Base-by-base conservation (phyloP, 1,140 invertebrate species). In the Caenorhabditis brenneri region DNA sequence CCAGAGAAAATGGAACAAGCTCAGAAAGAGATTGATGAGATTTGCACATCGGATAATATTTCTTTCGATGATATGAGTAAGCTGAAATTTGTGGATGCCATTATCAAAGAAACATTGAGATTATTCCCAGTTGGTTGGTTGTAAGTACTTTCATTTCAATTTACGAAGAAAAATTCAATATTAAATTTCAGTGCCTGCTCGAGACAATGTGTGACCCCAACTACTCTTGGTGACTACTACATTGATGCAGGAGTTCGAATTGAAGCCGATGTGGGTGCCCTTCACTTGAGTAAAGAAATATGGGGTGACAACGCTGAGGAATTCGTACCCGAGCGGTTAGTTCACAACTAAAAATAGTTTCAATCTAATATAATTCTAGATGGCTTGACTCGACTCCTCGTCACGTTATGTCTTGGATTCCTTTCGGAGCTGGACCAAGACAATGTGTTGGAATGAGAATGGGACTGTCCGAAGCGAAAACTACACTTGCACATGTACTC, bases 1-100 rank as follows among this genome's bases (percentile, higher is more conserved):
- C 92, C 92, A 1, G 92, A 93, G 3, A 91, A 93, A 74, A 94
- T 95, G 90, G 91, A 93, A 27, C 92, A 91, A 82, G 87, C 94
- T 0, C 89, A 92, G 15, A 80, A 91, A 9, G 94, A 95, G 91
- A 93, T 95, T 58, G 90, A 91, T 31, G 89, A 92, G 15, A 91
- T 92, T 27, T 83, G 91, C 58, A 86, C 83, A 39, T 74, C 88
- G 46, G 87, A 86, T 1, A 51, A 79, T 2, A 51, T 51, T 51
- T 51, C 48, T 15, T 89, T 90, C 65, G 89, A 89, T 48, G 81
- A 88, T 51, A 53, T 89, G 31, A 55, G 49, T 12, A 79, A 88
- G 55, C 58, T 89, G 55, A 88, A 87, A 60, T 91, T 88, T 58
- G 53, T 80, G 5, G 89, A 89, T 48, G 82, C 82, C n/a, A 58